phyloP scores from a whole-genome alignment of 2,797 vertebrate genomes.

The Pogoniulus pusillus region DNA sequence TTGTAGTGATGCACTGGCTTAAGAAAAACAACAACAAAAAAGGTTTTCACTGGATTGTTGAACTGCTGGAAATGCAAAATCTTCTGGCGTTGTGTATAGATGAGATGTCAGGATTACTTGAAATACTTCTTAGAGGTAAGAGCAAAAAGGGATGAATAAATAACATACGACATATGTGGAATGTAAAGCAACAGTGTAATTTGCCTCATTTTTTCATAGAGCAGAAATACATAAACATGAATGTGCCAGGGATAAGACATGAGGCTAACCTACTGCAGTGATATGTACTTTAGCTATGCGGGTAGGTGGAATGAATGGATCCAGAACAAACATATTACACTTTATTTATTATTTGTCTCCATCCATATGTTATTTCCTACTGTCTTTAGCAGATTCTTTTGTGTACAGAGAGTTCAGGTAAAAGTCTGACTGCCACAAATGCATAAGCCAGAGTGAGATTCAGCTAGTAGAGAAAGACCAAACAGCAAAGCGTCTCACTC shows the following conservation, averaged over 20 bases:
- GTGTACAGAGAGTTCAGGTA: not conserved
- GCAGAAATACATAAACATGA: conserved; percentile 47
- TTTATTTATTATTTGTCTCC: not conserved
- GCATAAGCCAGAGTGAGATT: not conserved
- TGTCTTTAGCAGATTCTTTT: not conserved
- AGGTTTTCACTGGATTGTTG: conserved; percentile 22
- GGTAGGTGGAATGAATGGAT: not conserved
- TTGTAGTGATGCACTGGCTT: not conserved
- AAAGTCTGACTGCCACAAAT: not conserved
- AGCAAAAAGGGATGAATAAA: conserved; percentile 47
- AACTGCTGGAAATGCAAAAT: conserved; percentile 50
- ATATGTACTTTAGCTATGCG: conserved; percentile 14
- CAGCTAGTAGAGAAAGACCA: not conserved
- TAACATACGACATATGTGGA: conserved; percentile 36
- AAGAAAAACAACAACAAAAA: not conserved
- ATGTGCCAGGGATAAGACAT: conserved; percentile 35
- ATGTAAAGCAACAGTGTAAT: conserved; percentile 23
- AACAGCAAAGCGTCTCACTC: not conserved
- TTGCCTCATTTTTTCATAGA: conserved; percentile 16
- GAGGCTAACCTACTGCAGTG: conserved; percentile 20
- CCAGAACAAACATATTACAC: not conserved
- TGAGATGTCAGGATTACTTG: conserved; percentile 55
- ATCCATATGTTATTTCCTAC: not conserved
- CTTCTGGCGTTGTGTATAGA: conserved; percentile 35
- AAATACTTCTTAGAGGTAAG: conserved; percentile 47